Conservation (phyloP, 2,888 invertebrate species). For the Suillia variegata region DNA sequence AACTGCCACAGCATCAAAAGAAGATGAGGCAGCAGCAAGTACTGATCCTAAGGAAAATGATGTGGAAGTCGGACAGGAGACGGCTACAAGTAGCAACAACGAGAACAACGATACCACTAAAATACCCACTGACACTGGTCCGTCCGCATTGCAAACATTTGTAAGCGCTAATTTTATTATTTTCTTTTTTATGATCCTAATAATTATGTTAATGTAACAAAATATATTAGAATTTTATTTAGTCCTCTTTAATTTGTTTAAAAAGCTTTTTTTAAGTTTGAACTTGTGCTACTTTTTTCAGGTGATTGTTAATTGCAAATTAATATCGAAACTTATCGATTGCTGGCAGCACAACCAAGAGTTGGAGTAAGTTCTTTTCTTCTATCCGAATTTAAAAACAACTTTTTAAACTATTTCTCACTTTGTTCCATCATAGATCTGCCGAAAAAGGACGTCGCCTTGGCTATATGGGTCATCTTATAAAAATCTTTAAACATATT, state of each 20-base stretch:
- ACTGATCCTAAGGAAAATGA: slow-evolving; percentile 2
- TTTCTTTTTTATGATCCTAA: background rate
- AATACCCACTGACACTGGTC: slow-evolving; percentile 36
- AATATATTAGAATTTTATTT: too few relatives aligned
- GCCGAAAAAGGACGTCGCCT: slow-evolving; percentile 65
- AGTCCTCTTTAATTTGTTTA: background rate
- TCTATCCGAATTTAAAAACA: background rate
- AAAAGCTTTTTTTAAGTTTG: too few relatives aligned
- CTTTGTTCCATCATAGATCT: slow-evolving; percentile 51
- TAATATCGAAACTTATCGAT: slow-evolving; percentile 79
- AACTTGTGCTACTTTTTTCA: slow-evolving; percentile 55
- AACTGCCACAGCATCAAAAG: slow-evolving; percentile 2
- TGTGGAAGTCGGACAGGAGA: background rate
- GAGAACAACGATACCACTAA: slow-evolving; percentile 39
- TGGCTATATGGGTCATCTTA: slow-evolving; percentile 73
- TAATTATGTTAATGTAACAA: too few relatives aligned
- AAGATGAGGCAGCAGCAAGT: slow-evolving; percentile 7
- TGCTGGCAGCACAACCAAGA: slow-evolving; percentile 81
- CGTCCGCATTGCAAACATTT: slow-evolving; percentile 65
- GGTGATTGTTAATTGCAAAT: slow-evolving; percentile 79
- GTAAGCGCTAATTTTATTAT: slow-evolving; percentile 55
- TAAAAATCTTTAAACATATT: slow-evolving; percentile 67
- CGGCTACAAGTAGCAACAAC: slow-evolving; percentile 13
- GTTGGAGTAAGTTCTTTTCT: slow-evolving; percentile 70
- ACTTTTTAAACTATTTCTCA: too few relatives aligned